phyloP scores from a whole-genome alignment of 2,888 invertebrate genomes.

The Arrhopalites spinosus region DNA sequence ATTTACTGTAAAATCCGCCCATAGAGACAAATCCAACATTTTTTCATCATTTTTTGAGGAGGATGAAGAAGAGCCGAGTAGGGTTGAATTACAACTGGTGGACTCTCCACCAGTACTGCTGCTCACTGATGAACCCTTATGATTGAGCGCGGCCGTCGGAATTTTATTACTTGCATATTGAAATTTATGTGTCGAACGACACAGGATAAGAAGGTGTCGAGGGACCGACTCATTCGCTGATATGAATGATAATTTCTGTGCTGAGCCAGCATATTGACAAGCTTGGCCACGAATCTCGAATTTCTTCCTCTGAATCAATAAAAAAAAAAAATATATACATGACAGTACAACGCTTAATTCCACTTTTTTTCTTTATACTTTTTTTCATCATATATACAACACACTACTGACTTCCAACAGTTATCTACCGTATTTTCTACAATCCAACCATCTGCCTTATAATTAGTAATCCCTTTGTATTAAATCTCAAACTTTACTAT shows the following conservation, averaged over 20 bases:
- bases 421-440: neutral
- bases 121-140: neutral
- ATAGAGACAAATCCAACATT: slow-evolving; percentile 56
- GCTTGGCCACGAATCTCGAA: slow-evolving; percentile 93
- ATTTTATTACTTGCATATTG: slow-evolving; percentile 66
- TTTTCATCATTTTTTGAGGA: slow-evolving; percentile 50
- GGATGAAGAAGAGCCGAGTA: slow-evolving; percentile 26
- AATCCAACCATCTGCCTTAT: neutral
- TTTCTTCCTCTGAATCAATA: slow-evolving; percentile 77
- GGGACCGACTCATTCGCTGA: slow-evolving; percentile 93
- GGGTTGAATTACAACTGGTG: slow-evolving; percentile 51
- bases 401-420: neutral
- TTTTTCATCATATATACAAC: neutral
- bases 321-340: neutral
- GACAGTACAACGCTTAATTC: no score
- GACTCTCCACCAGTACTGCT: slow-evolving; percentile 45
- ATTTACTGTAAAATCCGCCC: slow-evolving; percentile 37
- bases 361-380: neutral
- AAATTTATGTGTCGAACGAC: slow-evolving; percentile 90
- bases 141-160: slow-evolving; percentile 30
- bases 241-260: slow-evolving; percentile 77
- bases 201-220: slow-evolving; percentile 83
- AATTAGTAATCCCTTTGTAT: neutral
- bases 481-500: no score
- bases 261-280: slow-evolving; percentile 66